Conservation (phyloP, 2,888 invertebrate genomes). For the Leptarthrus brevirostris region DNA sequence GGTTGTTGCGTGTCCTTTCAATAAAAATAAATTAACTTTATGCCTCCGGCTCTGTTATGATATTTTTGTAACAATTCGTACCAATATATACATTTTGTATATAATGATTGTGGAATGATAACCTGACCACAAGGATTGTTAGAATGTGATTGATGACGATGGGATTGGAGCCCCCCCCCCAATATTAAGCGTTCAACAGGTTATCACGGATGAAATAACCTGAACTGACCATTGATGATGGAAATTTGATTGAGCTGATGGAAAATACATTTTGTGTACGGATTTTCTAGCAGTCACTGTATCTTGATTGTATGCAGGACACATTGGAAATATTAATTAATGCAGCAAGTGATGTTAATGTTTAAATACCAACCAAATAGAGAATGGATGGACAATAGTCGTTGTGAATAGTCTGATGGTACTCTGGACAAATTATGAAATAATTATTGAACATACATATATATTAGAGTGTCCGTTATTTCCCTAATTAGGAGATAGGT, state of each 20-base stretch:
- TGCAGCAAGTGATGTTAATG: conserved; percentile 32
- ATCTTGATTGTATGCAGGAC: conserved; percentile 32
- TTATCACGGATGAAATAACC: conserved; percentile 6
- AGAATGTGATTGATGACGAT: conserved; percentile 30
- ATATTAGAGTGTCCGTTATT: too few species aligned
- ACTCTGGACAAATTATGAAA: too few species aligned
- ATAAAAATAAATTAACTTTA: conserved; percentile 26
- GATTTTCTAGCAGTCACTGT: conserved; percentile 24
- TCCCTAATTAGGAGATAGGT: too few species aligned
- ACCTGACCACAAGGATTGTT: background rate
- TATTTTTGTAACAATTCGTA: too few species aligned
- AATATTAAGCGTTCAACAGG: conserved; percentile 22
- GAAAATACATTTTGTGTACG: conserved; percentile 4
- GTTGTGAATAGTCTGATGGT: too few species aligned
- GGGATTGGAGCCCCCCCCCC: background rate
- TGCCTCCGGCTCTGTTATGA: background rate
- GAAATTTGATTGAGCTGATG: conserved; percentile 36
- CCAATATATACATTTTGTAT: too few species aligned
- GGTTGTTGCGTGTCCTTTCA: background rate
- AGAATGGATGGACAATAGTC: too few species aligned
- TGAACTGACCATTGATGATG: conserved; percentile 37
- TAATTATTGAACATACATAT: too few species aligned
- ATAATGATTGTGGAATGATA: background rate
- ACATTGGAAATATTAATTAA: conserved; percentile 36
- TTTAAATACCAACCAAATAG: background rate